Evolutionary conservation across 1,140 invertebrate species (phyloP).

Genomic region (Lycorma delicatula): DNA sequence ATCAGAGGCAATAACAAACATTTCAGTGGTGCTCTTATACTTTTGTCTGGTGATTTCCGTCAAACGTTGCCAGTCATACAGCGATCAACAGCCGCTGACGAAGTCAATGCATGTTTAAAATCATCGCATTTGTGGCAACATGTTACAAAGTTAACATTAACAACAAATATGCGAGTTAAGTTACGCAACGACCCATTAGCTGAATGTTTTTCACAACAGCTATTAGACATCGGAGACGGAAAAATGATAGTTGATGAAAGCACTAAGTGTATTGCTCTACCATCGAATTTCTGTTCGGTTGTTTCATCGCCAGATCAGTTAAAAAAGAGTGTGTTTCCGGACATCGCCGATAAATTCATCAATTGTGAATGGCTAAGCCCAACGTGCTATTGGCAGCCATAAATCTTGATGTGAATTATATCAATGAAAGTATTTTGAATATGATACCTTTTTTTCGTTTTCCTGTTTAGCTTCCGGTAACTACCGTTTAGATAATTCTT

Average conservation of each 20-base stretch:
- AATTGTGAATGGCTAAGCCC: constrained; percentile 33
- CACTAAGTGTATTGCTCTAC: constrained; percentile 9
- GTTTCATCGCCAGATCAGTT: constrained; percentile 23
- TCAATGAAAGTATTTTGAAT: too few species aligned
- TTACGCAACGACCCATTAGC: constrained; percentile 23
- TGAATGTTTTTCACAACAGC: constrained; percentile 27
- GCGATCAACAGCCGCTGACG: constrained; percentile 36
- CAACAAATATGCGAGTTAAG: constrained; percentile 26
- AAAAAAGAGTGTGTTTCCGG: constrained; percentile 31
- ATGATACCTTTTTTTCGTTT: too few species aligned
- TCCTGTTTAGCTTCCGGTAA: too few species aligned
- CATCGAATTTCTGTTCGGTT: constrained; percentile 15
- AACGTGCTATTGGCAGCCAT: constrained; percentile 31
- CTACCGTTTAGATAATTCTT: too few species aligned
- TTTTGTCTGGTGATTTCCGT: constrained; percentile 32
- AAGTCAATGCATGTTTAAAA: constrained; percentile 40
- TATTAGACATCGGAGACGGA: constrained; percentile 23
- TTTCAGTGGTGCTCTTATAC: constrained; percentile 31
- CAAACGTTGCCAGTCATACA: constrained; percentile 35
- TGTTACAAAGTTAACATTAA: constrained; percentile 29
- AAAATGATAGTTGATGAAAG: constrained; percentile 7
- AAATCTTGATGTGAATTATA: too few species aligned
- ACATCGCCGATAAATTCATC: constrained; percentile 29
- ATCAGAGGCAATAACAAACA: constrained; percentile 25
- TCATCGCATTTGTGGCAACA: constrained; percentile 36